Evolutionary conservation across 2,888 invertebrate species (phyloP).

Genomic region (Bombylius major): DNA sequence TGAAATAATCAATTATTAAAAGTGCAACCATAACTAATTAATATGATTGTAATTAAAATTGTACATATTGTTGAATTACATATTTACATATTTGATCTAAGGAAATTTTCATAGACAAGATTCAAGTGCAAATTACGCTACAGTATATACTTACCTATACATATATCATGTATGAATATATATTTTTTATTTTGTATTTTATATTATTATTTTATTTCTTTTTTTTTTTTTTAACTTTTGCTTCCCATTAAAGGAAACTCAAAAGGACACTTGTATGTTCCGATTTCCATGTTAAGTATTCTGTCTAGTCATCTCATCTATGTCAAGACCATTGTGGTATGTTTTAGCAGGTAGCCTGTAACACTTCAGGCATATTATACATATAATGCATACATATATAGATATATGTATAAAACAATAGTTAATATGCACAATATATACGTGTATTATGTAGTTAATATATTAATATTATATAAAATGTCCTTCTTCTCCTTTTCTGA

Average conservation of each 20-base stretch:
- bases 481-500: background rate
- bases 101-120: background rate
- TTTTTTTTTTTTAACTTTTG: background rate
- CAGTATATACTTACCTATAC: background rate
- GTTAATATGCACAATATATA: background rate
- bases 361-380: background rate
- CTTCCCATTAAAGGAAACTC: background rate
- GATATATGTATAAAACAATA: background rate
- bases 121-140: background rate
- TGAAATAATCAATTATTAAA: no score
- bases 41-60: no score
- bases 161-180: background rate
- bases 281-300: slow-evolving; percentile 9
- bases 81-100: background rate
- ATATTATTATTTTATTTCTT: no score
- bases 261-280: slow-evolving; percentile 1
- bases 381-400: background rate
- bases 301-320: slow-evolving; percentile 7
- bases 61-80: no score
- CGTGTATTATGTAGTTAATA: no score
- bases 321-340: slow-evolving; percentile 1
- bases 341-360: background rate
- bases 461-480: background rate
- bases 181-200: no score
- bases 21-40: no score